phyloP scores from a whole-genome alignment of 2,113 vertebrate genomes.

The Pogona vitticeps region DNA sequence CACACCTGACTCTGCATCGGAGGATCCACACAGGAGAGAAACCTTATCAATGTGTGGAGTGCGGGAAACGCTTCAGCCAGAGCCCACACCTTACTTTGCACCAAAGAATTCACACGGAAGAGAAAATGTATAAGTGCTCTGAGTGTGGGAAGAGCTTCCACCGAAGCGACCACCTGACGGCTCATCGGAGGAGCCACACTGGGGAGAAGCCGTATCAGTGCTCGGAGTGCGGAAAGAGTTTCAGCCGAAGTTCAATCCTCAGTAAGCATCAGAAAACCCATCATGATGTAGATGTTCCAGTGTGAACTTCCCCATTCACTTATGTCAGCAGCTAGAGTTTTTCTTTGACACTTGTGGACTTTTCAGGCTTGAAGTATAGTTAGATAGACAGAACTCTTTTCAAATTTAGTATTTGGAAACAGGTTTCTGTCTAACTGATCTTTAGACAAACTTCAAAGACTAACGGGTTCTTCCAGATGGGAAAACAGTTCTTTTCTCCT shows the following conservation, averaged over 20 bases:
- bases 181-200: neutral
- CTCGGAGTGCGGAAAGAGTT: neutral
- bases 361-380: neutral
- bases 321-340: too few species aligned
- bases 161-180: neutral
- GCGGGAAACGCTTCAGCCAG: slow-evolving; percentile 10
- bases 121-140: neutral
- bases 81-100: neutral
- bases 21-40: neutral
- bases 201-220: neutral
- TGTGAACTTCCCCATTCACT: neutral
- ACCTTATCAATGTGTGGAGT: neutral
- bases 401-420: neutral
- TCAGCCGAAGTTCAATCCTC: neutral
- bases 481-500: too few species aligned
- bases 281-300: neutral
- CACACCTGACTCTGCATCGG: neutral
- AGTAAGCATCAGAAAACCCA: neutral
- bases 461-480: too few species aligned
- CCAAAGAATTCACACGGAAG: neutral
- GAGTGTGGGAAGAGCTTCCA: slow-evolving; percentile 1
- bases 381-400: neutral
- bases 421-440: neutral
- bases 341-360: neutral
- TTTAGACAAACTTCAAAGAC: neutral